Percentiles rank a stretch among this genome's conserved stretches.
Evolutionary conservation across 2,888 invertebrate species (phyloP).

Genomic region (Apoderus coryli): DNA sequence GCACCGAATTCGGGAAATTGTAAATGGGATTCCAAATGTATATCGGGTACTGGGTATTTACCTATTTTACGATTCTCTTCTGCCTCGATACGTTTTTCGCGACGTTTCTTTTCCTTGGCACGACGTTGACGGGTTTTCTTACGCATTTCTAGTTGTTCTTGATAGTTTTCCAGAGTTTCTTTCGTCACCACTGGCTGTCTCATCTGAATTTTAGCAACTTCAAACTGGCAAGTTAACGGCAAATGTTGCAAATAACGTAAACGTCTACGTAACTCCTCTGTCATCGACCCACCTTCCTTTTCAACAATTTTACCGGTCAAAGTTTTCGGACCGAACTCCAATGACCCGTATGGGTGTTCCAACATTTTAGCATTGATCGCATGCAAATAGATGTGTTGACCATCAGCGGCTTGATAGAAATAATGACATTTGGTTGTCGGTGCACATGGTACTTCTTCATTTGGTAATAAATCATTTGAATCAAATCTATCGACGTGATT

Average conservation of each 20-base stretch:
- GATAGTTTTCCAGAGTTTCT: slow-evolving; percentile 52
- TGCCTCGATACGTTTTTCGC: slow-evolving; percentile 61
- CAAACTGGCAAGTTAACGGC: slow-evolving; percentile 80
- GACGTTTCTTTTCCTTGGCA: slow-evolving; percentile 62
- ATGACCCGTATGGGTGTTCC: slow-evolving; percentile 68
- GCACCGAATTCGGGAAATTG: slow-evolving; percentile 36
- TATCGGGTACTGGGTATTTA: slow-evolving; percentile 41
- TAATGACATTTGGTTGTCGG: slow-evolving; percentile 49
- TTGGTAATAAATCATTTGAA: too few relatives aligned
- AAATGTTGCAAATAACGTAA: slow-evolving; percentile 71
- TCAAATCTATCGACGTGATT: too few relatives aligned
- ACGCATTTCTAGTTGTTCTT: slow-evolving; percentile 58
- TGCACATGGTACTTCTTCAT: too few relatives aligned
- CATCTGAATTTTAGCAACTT: slow-evolving; percentile 77
- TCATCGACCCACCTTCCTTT: slow-evolving; percentile 74
- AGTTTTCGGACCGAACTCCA: slow-evolving; percentile 60
- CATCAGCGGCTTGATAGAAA: slow-evolving; percentile 81
- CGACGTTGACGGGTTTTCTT: slow-evolving; percentile 53
- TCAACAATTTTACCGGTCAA: slow-evolving; percentile 73
- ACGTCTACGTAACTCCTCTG: slow-evolving; percentile 62
- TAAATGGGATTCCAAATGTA: slow-evolving; percentile 48
- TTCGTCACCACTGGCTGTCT: slow-evolving; percentile 54
- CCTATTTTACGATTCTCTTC: slow-evolving; percentile 61
- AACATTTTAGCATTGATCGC: slow-evolving; percentile 82
- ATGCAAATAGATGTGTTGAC: slow-evolving; percentile 85